A percentile compares a stretch with the other conserved stretches of the same genome.
These are phyloP conservation scores for Phengaris alcon DNA, from an alignment of 2,888 invertebrate genomes.

Conservation along the genomic window DNA sequence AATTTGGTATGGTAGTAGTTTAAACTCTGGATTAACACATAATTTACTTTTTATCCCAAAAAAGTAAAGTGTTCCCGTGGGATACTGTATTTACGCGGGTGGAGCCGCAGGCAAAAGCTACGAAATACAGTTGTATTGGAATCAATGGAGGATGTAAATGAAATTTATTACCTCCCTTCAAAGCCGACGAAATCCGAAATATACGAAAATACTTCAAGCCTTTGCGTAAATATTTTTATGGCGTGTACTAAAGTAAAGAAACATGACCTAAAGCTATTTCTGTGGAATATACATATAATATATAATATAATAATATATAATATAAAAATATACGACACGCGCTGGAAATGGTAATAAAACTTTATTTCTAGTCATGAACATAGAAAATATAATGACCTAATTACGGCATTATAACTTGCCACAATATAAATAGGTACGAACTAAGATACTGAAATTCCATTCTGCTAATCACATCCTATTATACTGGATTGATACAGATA, in stretches of 20 bases:
- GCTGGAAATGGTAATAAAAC: not conserved
- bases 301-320: too few species aligned
- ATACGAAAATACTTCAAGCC: constrained; percentile 3
- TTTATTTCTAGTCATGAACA: not conserved
- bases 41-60: too few species aligned
- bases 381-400: not conserved
- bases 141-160: not conserved
- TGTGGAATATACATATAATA: too few species aligned
- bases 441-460: too few species aligned
- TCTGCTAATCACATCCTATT: too few species aligned
- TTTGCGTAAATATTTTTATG: constrained; percentile 18
- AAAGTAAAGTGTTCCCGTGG: too few species aligned
- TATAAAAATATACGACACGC: too few species aligned
- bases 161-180: not conserved
- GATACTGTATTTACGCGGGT: too few species aligned
- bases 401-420: not conserved
- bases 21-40: too few species aligned
- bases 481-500: too few species aligned
- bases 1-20: too few species aligned
- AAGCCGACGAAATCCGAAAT: not conserved
- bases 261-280: constrained; percentile 37
- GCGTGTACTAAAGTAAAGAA: constrained; percentile 33
- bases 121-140: not conserved
- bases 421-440: not conserved
- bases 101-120: too few species aligned